Percentiles rank a stretch among this genome's conserved stretches.
Evolutionary conservation across 2,888 invertebrate genomes (phyloP).

Genomic region (Sclerodermus sp.): DNA sequence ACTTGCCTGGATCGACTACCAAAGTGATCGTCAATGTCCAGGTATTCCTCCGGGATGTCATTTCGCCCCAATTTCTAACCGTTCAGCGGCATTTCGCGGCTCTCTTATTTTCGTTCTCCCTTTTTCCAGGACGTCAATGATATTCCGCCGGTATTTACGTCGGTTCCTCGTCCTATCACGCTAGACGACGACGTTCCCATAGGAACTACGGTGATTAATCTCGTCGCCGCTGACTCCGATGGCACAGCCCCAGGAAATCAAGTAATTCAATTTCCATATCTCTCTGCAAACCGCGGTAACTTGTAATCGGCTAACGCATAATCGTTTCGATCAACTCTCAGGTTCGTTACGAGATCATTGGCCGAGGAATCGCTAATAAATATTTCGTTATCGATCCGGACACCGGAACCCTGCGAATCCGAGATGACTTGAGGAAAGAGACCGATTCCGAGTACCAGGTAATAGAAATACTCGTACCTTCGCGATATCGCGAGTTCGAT

Average conservation of each 20-base stretch:
- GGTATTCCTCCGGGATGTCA: conserved; percentile 56
- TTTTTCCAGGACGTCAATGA: conserved; percentile 82
- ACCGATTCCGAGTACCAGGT: conserved; percentile 86
- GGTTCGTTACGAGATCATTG: conserved; percentile 77
- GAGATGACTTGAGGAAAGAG: conserved; percentile 83
- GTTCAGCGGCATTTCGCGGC: no score
- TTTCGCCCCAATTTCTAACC: no score
- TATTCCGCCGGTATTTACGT: conserved; percentile 83
- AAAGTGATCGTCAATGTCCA: conserved; percentile 74
- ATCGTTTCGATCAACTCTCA: conserved; percentile 28
- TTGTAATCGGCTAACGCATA: neutral
- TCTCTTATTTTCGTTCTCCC: neutral
- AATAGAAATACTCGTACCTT: no score
- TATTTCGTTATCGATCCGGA: conserved; percentile 89
- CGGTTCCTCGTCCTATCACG: conserved; percentile 79
- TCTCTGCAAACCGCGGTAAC: neutral
- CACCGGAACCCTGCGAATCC: conserved; percentile 76
- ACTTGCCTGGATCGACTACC: conserved; percentile 71
- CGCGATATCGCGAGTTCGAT: no score
- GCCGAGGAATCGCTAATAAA: conserved; percentile 77
- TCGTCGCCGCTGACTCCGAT: conserved; percentile 81
- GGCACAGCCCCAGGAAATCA: conserved; percentile 84
- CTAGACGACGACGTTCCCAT: conserved; percentile 82
- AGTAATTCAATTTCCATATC: conserved; percentile 45
- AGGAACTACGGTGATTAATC: conserved; percentile 77